phyloP scores from a whole-genome alignment of 2,797 vertebrate genomes.

The Leptodactylus fallax region DNA sequence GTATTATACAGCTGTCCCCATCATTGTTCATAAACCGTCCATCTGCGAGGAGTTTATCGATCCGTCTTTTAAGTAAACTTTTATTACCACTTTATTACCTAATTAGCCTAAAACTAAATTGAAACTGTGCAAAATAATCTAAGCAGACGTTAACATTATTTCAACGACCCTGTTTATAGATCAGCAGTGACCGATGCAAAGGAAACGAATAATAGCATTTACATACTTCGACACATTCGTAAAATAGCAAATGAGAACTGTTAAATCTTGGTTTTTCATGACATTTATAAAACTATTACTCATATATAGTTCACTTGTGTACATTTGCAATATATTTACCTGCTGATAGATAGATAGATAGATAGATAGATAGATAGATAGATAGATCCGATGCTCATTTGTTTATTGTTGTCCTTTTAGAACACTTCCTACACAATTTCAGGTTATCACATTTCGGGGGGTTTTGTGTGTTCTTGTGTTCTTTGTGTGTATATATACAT shows the following conservation, averaged over 20 bases:
- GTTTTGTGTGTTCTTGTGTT: too few species aligned
- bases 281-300: not conserved
- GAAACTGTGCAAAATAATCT: conserved; percentile 55
- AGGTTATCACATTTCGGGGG: too few species aligned
- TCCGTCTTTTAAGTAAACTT: conserved; percentile 62
- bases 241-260: not conserved
- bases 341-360: not conserved
- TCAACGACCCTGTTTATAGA: conserved; percentile 55
- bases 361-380: not conserved
- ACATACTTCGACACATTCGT: not conserved
- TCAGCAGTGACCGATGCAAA: conserved; percentile 27
- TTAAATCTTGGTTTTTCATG: not conserved
- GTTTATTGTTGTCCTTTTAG: too few species aligned
- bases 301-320: not conserved
- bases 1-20: conserved; percentile 69
- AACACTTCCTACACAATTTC: too few species aligned
- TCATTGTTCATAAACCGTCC: conserved; percentile 55
- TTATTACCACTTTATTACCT: conserved; percentile 64
- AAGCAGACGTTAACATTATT: conserved; percentile 53
- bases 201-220: not conserved
- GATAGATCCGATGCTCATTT: not conserved
- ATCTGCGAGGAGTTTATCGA: conserved; percentile 65
- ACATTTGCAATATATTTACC: not conserved
- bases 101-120: conserved; percentile 62
- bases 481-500: too few species aligned